Evolutionary conservation across 2,797 vertebrate species (phyloP), one percentile per base, ranked within the genome.

Genomic region (Myotis daubentonii): DNA sequence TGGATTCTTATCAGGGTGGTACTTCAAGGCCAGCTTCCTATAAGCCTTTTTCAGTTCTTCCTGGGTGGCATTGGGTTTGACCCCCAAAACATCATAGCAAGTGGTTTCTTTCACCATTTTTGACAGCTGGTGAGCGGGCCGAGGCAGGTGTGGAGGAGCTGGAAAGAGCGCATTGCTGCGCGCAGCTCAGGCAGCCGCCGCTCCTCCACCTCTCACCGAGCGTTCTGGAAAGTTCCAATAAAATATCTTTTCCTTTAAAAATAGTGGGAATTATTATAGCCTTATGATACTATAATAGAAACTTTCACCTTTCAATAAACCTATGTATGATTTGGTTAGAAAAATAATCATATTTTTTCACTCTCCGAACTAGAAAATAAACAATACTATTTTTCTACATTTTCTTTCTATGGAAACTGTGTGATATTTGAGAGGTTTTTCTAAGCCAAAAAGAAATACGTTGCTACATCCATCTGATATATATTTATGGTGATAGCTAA

Each of bases 271-370:
- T 84, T 93, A 41, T 44, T 82, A 66, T 53, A 94, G 13, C 28
- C 87, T 79, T 95, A 79, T 79, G n/a, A 44, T 89, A 91, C 68
- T 38, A 79, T 68, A 87, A 68, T 91, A 87, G 38, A 30, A 62
- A 87, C 9, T 75, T 74, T 65, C 1, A 75, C 70, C 33, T 28
- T 87, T 89, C 51, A 76, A 81, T 81, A 91, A 66, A 85, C 20
- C 15, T 72, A 36, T 23, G 13, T 80, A 33, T 49, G 33, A 71
- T 86, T 9, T 9, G 0, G 3, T n/a, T 86, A n/a, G 5, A 28
- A 75, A 80, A 85, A 80, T 60, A 72, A 90, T 55, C 13, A n/a
- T 44, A 60, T 72, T 84, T 81, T 81, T 80, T 89, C 3, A 49
- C 44, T 41, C 13, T 75, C 33, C 20, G 4, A 96, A 28, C 36